phyloP scores from a whole-genome alignment of 2,888 invertebrate genomes.

The Lumbricus terrestris region DNA sequence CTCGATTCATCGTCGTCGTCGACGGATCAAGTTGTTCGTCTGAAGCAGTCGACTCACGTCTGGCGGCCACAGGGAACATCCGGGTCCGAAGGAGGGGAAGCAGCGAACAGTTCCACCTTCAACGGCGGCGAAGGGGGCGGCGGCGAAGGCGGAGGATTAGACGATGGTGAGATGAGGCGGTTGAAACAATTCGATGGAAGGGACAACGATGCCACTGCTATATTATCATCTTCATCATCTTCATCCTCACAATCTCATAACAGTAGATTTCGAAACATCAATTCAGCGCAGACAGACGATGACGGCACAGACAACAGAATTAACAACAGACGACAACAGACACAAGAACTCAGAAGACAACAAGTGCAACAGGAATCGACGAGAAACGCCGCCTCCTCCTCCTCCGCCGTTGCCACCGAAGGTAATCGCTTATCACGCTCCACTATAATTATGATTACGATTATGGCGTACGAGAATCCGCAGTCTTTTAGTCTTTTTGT shows the following conservation, averaged over 20 bases:
- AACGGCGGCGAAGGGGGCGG: too few relatives aligned
- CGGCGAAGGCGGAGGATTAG: not conserved
- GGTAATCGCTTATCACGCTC: not conserved
- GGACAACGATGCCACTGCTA: not conserved
- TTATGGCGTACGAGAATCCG: too few relatives aligned
- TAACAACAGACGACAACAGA: not conserved
- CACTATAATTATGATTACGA: too few relatives aligned
- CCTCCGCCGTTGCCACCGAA: not conserved
- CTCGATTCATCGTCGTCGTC: not conserved
- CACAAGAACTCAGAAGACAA: not conserved
- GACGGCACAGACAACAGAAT: not conserved
- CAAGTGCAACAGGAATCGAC: not conserved
- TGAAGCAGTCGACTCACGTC: conserved; percentile 13
- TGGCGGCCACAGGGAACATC: conserved; percentile 4
- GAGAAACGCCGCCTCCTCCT: not conserved
- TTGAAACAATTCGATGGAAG: not conserved
- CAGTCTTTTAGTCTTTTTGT: too few relatives aligned
- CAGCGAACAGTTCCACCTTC: not conserved
- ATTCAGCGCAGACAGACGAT: too few relatives aligned
- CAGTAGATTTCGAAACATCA: not conserved
- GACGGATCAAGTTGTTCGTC: not conserved
- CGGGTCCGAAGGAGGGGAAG: not conserved
- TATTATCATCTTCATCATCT: too few relatives aligned
- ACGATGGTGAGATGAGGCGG: not conserved
- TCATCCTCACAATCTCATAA: not conserved